Evolutionary conservation across 2,888 invertebrate genomes (phyloP).

Genomic region (Lypha dubia): DNA sequence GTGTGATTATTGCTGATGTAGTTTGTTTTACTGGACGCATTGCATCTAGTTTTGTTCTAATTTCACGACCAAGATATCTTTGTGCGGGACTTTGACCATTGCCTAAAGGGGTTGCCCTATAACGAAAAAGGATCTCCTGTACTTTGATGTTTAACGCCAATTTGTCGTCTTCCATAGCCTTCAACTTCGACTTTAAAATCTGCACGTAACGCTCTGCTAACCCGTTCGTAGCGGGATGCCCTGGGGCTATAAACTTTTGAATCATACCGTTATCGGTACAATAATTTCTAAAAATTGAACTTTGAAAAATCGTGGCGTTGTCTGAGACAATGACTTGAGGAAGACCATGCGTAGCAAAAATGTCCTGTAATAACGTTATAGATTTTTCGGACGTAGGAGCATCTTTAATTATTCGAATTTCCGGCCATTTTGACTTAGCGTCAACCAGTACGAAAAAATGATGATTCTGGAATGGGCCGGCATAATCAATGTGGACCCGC

Average conservation of each 20-base stretch:
- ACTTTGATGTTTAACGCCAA: slow-evolving; percentile 81
- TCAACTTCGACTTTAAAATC: slow-evolving; percentile 55
- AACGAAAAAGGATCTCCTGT: slow-evolving; percentile 44
- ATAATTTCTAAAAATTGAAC: slow-evolving; percentile 44
- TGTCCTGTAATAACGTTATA: slow-evolving; percentile 12
- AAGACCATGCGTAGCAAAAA: slow-evolving; percentile 49
- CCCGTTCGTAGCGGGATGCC: neutral
- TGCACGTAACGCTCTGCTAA: slow-evolving; percentile 63
- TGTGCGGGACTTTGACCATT: slow-evolving; percentile 51
- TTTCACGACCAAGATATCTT: too few species aligned
- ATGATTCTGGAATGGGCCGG: slow-evolving; percentile 12
- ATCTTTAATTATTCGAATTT: neutral
- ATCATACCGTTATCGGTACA: slow-evolving; percentile 56
- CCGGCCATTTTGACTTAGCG: slow-evolving; percentile 5
- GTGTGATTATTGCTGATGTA: neutral
- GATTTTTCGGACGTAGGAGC: slow-evolving; percentile 5
- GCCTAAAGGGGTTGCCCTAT: slow-evolving; percentile 59
- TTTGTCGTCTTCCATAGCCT: slow-evolving; percentile 61
- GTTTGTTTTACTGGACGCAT: neutral
- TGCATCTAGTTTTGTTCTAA: slow-evolving; percentile 37
- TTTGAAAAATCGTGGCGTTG: slow-evolving; percentile 58
- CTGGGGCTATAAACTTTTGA: slow-evolving; percentile 38
- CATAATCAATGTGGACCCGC: slow-evolving; percentile 54
- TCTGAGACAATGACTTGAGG: slow-evolving; percentile 11
- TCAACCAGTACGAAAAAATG: neutral